Evolutionary conservation across 2,797 vertebrate genomes (phyloP), one percentile per base, ranked within the genome.

Genomic region (Sebastes itinus): DNA sequence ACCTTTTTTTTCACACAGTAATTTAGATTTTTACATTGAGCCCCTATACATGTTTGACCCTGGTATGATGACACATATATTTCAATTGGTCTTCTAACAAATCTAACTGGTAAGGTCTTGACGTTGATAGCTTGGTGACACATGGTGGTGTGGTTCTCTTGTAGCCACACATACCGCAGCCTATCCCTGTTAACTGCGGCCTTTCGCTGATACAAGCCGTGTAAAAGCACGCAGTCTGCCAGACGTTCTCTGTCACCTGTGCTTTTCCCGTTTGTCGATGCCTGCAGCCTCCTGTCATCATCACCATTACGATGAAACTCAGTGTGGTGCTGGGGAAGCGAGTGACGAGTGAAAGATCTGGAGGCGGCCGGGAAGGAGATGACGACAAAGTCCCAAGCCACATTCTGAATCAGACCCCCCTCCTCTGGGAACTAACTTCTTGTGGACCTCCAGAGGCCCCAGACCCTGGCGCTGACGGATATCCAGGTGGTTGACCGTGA

Each of bases 401-500:
- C 78, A 74, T 78, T 61, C 38, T 65, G 7, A 65, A 75, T 73
- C 72, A 30, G 65, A 27, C 42, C 54, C 52, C 35, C 35, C n/a
- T 78, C 77, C 85, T 79, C 67, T 49, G 85, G 88, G 91, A 83
- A 10, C 42, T 13, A 38, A 59, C 69, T 78, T 83, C 67, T 75
- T 42, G 16, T 55, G 87, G 78, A 72, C 65, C 75, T 86, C 78
- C 4, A 35, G 77, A 78, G 82, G 81, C 80, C 78, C 64, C n/a
- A 0, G 76, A 60, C 64, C 67, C 58, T 3, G 68, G 79, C 32
- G 92, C 78, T 89, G 89, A 94, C n/a, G 32, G 93, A 95, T 74
- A 42, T 81, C 84, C 93, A 94, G 92, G 92, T 95, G 92, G 87
- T 69, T 66, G 84, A 88, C 85, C 80, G 28, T 84, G 78, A 89